phyloP scores from a whole-genome alignment of 2,113 vertebrate genomes.

The Sorex fumeus region DNA sequence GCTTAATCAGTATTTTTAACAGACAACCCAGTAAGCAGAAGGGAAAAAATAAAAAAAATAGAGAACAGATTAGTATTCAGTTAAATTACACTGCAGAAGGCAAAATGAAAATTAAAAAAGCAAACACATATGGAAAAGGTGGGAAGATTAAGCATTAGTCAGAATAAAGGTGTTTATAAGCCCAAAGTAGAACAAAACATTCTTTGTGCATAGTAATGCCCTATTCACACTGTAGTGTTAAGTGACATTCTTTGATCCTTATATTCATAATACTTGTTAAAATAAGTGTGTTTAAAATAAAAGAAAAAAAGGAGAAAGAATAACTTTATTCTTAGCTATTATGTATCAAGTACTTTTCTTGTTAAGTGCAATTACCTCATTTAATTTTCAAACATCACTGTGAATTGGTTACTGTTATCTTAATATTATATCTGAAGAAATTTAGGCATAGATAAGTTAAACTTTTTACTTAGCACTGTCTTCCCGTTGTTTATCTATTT shows the following conservation, averaged over 20 bases:
- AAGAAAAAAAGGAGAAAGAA: background rate
- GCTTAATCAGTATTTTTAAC: conserved; percentile 63
- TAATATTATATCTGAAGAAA: background rate
- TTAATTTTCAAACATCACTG: conserved; percentile 9
- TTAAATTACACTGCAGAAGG: conserved; percentile 62
- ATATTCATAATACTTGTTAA: conserved; percentile 16
- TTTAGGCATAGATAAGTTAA: background rate
- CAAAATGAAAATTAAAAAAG: conserved; percentile 60
- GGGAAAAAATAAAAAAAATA: conserved; percentile 19
- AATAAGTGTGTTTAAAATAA: background rate
- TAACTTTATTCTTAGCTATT: conserved; percentile 8
- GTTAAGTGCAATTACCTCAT: background rate
- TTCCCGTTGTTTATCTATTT: too few relatives aligned
- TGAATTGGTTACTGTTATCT: background rate
- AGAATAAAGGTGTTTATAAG: conserved; percentile 56
- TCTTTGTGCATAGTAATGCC: background rate
- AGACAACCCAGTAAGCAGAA: conserved; percentile 30
- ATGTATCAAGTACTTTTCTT: background rate
- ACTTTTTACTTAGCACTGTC: background rate
- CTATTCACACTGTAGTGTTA: conserved; percentile 5
- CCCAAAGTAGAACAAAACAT: background rate
- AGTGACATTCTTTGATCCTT: background rate
- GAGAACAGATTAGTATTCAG: conserved; percentile 55
- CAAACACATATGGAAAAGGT: conserved; percentile 41
- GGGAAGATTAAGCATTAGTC: conserved; percentile 60